A percentile compares a stretch with the other conserved stretches of the same genome.
Evolutionary conservation across 2,888 invertebrate genomes (phyloP).

Genomic region (Bimastos eiseni): DNA sequence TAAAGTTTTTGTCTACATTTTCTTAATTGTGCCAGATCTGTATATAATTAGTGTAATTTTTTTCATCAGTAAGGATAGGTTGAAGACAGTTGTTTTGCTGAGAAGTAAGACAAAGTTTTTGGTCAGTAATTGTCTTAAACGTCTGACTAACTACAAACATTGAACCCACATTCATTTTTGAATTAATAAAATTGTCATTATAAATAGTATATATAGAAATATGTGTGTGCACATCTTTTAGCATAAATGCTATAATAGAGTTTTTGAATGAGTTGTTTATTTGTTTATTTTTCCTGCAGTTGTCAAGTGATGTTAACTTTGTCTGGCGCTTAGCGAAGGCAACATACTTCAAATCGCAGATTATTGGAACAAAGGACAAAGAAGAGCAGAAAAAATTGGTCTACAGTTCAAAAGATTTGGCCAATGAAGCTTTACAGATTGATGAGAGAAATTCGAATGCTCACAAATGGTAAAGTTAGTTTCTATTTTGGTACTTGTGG

Average conservation of each 20-base stretch:
- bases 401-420: slow-evolving; percentile 52
- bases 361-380: not conserved
- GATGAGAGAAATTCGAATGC: slow-evolving; percentile 67
- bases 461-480: slow-evolving; percentile 71
- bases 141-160: not conserved
- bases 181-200: not conserved
- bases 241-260: not conserved
- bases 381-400: slow-evolving; percentile 18
- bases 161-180: not conserved
- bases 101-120: too few species aligned
- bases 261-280: not conserved
- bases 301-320: not conserved
- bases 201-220: not conserved
- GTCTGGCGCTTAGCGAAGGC: slow-evolving; percentile 20
- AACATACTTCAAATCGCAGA: slow-evolving; percentile 17
- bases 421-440: slow-evolving; percentile 66
- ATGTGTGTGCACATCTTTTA: not conserved
- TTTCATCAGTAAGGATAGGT: not conserved
- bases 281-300: not conserved
- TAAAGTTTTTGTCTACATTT: not conserved
- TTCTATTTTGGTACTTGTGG: not conserved
- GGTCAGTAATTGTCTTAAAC: too few species aligned
- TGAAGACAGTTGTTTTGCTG: not conserved
- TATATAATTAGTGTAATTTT: not conserved
- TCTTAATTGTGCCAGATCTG: not conserved